Evolutionary conservation across 2,888 invertebrate species (phyloP), one percentile per base, ranked within the genome.

Genomic region (Rosalia funebris): DNA sequence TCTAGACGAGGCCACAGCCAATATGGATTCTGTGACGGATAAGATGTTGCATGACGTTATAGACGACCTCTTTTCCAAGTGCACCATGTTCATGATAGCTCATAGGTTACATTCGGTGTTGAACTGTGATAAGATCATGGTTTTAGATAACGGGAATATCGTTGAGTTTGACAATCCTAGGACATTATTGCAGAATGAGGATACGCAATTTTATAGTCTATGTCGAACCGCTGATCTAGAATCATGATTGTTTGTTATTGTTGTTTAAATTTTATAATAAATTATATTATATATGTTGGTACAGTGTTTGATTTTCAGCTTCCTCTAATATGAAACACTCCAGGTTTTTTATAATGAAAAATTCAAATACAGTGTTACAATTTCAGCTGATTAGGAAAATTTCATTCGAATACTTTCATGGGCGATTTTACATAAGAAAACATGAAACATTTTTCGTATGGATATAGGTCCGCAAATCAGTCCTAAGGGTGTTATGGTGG

Each of bases 1-100:
- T 3, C 71, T 86, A 20, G 85, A 86, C 66, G 86, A 86, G 75
- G 85, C 85, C 1, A 85, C 85, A 0, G 84, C 85, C 2, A 84
- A 84, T 71, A 83, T 85, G 31, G 85, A 85, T 70, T 79, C 79
- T 12, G 76, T 79, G 66, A 85, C 84, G 12, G 84, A 85, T 69
- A 76, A 71, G 1, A 69, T 85, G 52, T 84, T 86, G n/a, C 85
- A 86, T 65, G 72, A 77, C 57, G 83, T 84, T 1, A 84, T 86
- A 11, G 71, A 84, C 53, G 75, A 80, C 34, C 81, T 84, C 66
- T 86, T 86, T 73, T 61, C 66, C 1, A 68, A 79, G 10, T 85
- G 84, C 64, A 84, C 85, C 1, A 84, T 86, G 11, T 75, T 87
- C n/a, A 85, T 84, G 0, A 83, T 75, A 39, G 74, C 75, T 10